These are phyloP conservation scores for Osedax frankpressi DNA, from an alignment of 2,888 invertebrate genomes.

Conservation along the genomic window DNA sequence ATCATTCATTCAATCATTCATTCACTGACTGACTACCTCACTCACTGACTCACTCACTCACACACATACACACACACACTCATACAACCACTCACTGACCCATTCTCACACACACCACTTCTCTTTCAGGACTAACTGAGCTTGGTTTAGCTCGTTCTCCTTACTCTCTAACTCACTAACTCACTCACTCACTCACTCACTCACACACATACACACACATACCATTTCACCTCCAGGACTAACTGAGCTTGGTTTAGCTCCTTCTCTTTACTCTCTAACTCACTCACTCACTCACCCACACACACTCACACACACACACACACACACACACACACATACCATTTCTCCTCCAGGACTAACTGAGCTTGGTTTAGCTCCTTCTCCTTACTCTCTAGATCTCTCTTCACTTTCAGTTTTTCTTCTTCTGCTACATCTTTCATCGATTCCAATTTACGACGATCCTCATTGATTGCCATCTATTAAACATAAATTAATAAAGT, in stretches of 20 bases:
- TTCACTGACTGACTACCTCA: too few species aligned
- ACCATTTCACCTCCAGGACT: slow-evolving; percentile 24
- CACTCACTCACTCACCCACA: not conserved
- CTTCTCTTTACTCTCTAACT: slow-evolving; percentile 52
- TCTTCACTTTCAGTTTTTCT: slow-evolving; percentile 55
- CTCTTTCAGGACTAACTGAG: not conserved
- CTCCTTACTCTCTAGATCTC: slow-evolving; percentile 55
- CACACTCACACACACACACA: not conserved
- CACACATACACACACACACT: not conserved
- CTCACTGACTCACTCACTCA: not conserved
- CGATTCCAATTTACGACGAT: slow-evolving; percentile 46
- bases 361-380: slow-evolving; percentile 61
- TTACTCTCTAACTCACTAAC: not conserved
- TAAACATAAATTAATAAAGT: too few species aligned
- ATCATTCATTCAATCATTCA: too few species aligned
- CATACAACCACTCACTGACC: not conserved
- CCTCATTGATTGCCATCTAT: slow-evolving; percentile 41
- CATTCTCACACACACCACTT: not conserved
- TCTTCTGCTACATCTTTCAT: slow-evolving; percentile 53
- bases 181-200: not conserved
- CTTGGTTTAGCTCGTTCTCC: not conserved
- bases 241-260: slow-evolving; percentile 60
- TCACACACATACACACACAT: not conserved
- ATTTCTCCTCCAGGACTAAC: slow-evolving; percentile 35
- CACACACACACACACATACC: not conserved